Conservation (phyloP, 2,113 vertebrate genomes). For the Lota lota region DNA sequence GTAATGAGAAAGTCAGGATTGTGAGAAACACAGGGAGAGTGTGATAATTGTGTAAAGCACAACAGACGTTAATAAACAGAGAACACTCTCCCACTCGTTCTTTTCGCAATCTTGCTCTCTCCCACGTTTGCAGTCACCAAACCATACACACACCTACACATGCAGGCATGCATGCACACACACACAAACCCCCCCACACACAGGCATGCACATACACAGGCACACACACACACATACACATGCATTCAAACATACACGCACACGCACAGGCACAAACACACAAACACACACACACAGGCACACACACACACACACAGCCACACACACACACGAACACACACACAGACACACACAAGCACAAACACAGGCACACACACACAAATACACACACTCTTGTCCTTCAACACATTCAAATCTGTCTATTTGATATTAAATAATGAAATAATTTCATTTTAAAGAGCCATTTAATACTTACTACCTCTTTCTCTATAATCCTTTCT, state of each 20-base stretch:
- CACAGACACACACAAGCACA: neutral
- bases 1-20: constrained; percentile 9
- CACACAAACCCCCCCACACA: neutral
- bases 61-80: constrained; percentile 35
- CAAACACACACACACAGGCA: no score
- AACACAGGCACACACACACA: neutral
- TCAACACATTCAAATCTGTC: constrained; percentile 11
- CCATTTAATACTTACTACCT: constrained; percentile 30
- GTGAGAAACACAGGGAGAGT: constrained; percentile 14
- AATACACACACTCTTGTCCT: neutral
- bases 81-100: constrained; percentile 1
- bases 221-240: neutral
- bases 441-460: constrained; percentile 48
- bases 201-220: neutral
- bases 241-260: neutral
- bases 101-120: neutral
- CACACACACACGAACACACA: neutral
- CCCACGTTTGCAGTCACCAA: no score
- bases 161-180: neutral
- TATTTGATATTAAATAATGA: constrained; percentile 41
- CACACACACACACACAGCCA: no score
- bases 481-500: neutral
- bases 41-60: constrained; percentile 23
- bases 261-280: no score
- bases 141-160: neutral